Conservation (phyloP, 2,113 vertebrate genomes). For the Labeo catla region DNA sequence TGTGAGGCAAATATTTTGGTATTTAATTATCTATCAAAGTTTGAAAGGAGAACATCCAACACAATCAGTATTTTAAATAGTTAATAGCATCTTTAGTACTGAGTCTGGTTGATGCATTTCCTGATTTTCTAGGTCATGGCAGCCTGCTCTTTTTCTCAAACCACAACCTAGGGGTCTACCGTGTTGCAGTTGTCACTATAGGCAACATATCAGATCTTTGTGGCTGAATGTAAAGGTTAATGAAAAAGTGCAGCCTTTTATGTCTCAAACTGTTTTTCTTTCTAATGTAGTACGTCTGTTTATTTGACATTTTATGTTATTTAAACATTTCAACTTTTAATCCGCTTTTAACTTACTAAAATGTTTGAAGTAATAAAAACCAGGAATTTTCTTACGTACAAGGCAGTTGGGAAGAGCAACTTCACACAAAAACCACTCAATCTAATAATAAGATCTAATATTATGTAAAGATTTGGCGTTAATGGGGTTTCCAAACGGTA, state of each 20-base stretch:
- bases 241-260: neutral
- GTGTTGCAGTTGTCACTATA: neutral
- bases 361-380: neutral
- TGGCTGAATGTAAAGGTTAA: conserved; percentile 6
- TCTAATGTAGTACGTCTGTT: neutral
- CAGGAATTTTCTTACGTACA: neutral
- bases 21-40: neutral
- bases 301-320: neutral
- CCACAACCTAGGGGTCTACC: conserved; percentile 17
- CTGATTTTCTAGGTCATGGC: conserved; percentile 49
- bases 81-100: neutral
- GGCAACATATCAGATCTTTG: neutral
- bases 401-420: neutral
- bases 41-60: neutral
- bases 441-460: neutral
- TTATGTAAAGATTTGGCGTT: neutral
- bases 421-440: neutral
- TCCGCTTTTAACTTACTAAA: neutral
- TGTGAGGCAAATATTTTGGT: neutral
- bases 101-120: conserved; percentile 4
- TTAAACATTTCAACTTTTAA: neutral
- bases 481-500: neutral
- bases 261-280: neutral
- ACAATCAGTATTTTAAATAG: neutral
- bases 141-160: conserved; percentile 25